Base-by-base conservation (phyloP, 2,888 invertebrate species). In the Dynastes hyllus region DNA sequence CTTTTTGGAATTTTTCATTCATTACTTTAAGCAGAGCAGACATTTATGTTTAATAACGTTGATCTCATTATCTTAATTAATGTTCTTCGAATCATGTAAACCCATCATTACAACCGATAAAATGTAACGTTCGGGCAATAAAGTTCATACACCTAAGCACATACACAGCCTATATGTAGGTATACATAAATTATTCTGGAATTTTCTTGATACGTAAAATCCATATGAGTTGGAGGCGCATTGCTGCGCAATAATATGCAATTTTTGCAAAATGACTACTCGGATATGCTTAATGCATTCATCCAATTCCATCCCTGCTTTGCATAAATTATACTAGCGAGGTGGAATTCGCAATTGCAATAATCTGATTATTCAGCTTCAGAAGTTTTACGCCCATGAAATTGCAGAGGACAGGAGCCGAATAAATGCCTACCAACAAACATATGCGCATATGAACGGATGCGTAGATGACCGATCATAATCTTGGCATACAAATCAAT, bases 401-500 rank as follows among this genome's bases (percentile, higher is more conserved):
- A 22, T 50, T 16, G 45, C 5, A 5, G 45, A 45, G 45, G 29
- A 13, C 32, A 29, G 9, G 45, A 27, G 1, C 22, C 50, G 67
- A 45, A 67, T 50, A 22, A 29, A 67, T 67, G 50, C 45, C 50
- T 65, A 37, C 45, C 9, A 45, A 11, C 37, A 65, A 6, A 37
- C 37, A 32, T 65, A 65, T n/a, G 37, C 13, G 13, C 65, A 13
- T 50, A 50, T 16, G n/a, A 40, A 40, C 40, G 65, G 32, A 2
- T 22, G 55, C 29, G 63, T 32, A 69, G 16, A 51, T 51, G 55
- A 58, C 37, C 37, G 58, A 37, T 58, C 58, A 40, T 73, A 58
- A 73, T 73, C 58, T 55, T 16, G 37, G 22, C 40, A 61, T 37
- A 73, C 73, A 40, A 58, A 58, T 73, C 73, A 73, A 58, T 73